A percentile compares a stretch with the other conserved stretches of the same genome.
These are phyloP conservation scores for Ophiodon elongatus DNA, from an alignment of 2,113 vertebrate species.

Conservation along the genomic window DNA sequence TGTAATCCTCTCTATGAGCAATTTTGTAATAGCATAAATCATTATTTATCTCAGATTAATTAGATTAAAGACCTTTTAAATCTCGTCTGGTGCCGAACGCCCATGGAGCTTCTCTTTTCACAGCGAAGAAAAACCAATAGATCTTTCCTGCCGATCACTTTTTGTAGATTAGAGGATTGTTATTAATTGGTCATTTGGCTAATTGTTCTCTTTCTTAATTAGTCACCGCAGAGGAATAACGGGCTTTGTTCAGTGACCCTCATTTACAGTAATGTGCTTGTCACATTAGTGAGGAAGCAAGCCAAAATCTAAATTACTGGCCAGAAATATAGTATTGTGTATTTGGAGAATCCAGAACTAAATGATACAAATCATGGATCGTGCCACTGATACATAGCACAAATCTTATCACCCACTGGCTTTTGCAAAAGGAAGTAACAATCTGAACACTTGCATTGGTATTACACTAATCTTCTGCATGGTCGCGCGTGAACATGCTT, in stretches of 20 bases:
- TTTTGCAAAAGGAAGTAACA: not conserved
- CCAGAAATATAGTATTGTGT: not conserved
- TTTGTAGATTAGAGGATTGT: slow-evolving; percentile 83
- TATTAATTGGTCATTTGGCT: slow-evolving; percentile 84
- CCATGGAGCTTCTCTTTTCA: slow-evolving; percentile 79
- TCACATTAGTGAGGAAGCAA: slow-evolving; percentile 34
- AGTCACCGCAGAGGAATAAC: slow-evolving; percentile 66
- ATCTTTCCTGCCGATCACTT: slow-evolving; percentile 72
- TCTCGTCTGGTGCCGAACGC: slow-evolving; percentile 74
- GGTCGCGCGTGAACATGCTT: too few relatives aligned
- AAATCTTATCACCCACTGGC: not conserved
- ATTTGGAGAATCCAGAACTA: not conserved
- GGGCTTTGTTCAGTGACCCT: slow-evolving; percentile 72
- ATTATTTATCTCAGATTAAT: slow-evolving; percentile 86
- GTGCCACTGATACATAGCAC: not conserved
- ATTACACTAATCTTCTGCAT: not conserved
- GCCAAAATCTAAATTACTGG: slow-evolving; percentile 10
- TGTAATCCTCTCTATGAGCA: slow-evolving; percentile 81
- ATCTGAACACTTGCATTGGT: not conserved
- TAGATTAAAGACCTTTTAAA: slow-evolving; percentile 83
- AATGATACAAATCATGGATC: slow-evolving; percentile 10
- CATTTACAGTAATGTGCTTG: slow-evolving; percentile 54
- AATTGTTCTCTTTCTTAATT: slow-evolving; percentile 82
- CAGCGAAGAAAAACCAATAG: slow-evolving; percentile 65
- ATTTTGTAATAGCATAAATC: slow-evolving; percentile 77